phyloP scores from a whole-genome alignment of 2,113 vertebrate species.

The Drymodes brunneopygia region DNA sequence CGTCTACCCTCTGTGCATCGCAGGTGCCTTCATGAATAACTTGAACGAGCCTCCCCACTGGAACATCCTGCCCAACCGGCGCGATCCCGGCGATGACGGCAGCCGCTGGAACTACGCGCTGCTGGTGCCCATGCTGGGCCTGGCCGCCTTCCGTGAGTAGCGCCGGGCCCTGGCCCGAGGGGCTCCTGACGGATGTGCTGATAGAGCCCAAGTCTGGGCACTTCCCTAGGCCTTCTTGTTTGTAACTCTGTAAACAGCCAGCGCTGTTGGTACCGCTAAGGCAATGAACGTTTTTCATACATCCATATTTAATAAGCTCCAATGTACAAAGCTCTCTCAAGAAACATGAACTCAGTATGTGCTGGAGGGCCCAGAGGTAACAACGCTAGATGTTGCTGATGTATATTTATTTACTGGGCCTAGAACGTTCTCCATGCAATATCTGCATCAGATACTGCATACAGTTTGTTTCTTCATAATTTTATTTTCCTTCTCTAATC shows the following conservation, averaged over 20 bases:
- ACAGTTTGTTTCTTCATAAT: background rate
- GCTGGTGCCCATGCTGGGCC: slow-evolving; percentile 90
- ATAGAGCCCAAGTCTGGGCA: fast-evolving
- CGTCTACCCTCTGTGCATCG: background rate
- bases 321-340: fast-evolving
- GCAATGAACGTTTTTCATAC: fast-evolving
- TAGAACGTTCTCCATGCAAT: background rate
- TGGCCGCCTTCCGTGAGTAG: slow-evolving; percentile 95
- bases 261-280: fast-evolving
- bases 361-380: background rate
- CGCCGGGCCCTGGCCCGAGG: background rate
- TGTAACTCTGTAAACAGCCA: fast-evolving
- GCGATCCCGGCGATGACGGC: slow-evolving; percentile 77
- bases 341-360: fast-evolving
- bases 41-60: slow-evolving; percentile 91
- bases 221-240: background rate
- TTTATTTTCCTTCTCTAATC: background rate
- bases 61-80: slow-evolving; percentile 86
- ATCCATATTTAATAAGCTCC: fast-evolving
- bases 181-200: fast-evolving
- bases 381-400: background rate
- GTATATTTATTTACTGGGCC: background rate
- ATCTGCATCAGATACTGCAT: background rate
- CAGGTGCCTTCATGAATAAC: slow-evolving; percentile 87
- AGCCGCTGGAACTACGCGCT: slow-evolving; percentile 94